Percentiles rank a stretch among this genome's conserved stretches.
These are phyloP conservation scores for Spizaetus ornatus DNA, from an alignment of 2,113 vertebrate species.

Conservation along the genomic window DNA sequence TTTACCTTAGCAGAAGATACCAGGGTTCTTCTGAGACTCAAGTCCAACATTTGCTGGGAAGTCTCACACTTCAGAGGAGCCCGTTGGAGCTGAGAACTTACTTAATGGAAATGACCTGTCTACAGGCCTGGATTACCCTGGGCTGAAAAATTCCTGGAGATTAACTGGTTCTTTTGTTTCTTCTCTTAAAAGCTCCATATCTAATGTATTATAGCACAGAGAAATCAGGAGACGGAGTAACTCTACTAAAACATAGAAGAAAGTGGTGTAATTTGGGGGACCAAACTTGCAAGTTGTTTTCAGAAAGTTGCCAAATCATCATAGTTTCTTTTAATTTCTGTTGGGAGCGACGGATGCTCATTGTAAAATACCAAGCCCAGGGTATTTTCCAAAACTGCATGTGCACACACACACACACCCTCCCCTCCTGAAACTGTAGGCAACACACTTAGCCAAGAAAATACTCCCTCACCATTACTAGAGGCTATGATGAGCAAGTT, in stretches of 20 bases:
- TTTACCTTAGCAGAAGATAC: background rate
- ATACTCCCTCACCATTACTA: background rate
- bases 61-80: background rate
- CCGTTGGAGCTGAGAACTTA: background rate
- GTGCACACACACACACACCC: background rate
- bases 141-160: background rate
- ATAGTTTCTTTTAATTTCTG: background rate
- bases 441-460: background rate
- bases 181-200: background rate
- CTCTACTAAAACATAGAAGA: background rate
- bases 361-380: background rate
- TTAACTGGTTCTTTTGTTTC: background rate
- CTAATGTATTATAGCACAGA: background rate
- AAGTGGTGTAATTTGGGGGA: background rate
- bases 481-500: conserved; percentile 29
- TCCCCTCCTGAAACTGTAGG: background rate
- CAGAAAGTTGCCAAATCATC: background rate
- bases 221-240: background rate
- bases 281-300: background rate
- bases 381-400: background rate
- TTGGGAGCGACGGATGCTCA: background rate
- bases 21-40: background rate
- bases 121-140: background rate
- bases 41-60: background rate
- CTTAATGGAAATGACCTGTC: background rate